These are phyloP conservation scores for Drosophila vallismaia DNA, from an alignment of 2,888 invertebrate species.

Conservation along the genomic window DNA sequence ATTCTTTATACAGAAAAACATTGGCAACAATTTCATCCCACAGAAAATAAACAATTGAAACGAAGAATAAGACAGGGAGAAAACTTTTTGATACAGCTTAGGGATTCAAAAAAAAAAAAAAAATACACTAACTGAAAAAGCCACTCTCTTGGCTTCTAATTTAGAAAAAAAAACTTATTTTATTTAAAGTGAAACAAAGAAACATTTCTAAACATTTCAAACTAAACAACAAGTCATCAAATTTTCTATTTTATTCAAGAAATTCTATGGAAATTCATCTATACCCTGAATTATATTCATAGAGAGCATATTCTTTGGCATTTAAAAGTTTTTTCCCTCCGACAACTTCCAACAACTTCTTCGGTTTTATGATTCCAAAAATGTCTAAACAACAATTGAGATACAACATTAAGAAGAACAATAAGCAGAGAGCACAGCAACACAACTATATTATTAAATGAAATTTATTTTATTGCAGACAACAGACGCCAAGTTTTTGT, in stretches of 20 bases:
- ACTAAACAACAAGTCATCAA: no score
- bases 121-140: background rate
- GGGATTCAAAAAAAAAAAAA: background rate
- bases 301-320: conserved; percentile 17
- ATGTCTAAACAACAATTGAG: conserved; percentile 43
- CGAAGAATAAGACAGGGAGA: background rate
- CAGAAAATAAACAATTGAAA: conserved; percentile 32
- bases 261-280: background rate
- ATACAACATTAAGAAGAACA: conserved; percentile 42
- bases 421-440: conserved; percentile 10
- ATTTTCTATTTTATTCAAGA: no score
- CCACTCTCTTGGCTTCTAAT: background rate
- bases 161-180: no score
- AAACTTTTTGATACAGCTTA: background rate
- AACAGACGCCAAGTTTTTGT: conserved; percentile 42
- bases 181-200: no score
- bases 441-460: conserved; percentile 56
- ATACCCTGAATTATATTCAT: background rate
- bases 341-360: conserved; percentile 27
- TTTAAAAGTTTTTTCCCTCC: conserved; percentile 26
- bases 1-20: background rate
- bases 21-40: conserved; percentile 10
- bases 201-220: no score
- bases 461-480: conserved; percentile 70
- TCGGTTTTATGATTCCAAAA: conserved; percentile 44